Base-by-base conservation (phyloP, 1,140 invertebrate species). In the Pantala flavescens region DNA sequence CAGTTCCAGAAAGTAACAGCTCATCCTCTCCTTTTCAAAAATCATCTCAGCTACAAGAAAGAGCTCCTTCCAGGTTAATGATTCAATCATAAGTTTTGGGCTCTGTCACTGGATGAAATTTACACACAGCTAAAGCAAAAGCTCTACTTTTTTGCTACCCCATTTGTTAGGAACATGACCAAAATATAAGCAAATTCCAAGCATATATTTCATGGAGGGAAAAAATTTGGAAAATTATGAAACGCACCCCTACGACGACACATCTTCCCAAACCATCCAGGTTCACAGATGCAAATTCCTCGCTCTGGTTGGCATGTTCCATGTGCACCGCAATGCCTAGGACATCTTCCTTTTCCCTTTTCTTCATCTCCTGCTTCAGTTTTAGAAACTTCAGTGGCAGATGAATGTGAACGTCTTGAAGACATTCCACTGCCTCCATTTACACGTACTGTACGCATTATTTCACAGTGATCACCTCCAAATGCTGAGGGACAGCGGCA, bases 381-480 rank as follows among this genome's bases (percentile, higher is more conserved):
- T 3, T 63, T 63, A 19, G 49, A 21, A 16, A 14, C 49, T 21
- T 63, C 49, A 63, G 49, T 12, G 14, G 49, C 14, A 7, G 49
- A 63, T 19, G 49, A 63, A 16, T 3, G 49, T 3, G n/a, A 19
- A 16, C 49, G 49, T 63, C 49, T 3, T 63, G 49, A 19, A 16
- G 49, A 12, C 5, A 63, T 16, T 5, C 49, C 49, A 63, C 49
- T 63, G 16, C 16, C 16, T 12, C 49, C 49, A 63, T 63, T 63
- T 21, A 63, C 49, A 21, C 49, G 49, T 16, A 14, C 5, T 16
- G 14, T 63, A 63, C 49, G 49, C 23, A 72, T 42, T 14, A 94
- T 90, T 84, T 95, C 93, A 81, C 93, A 95, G 83, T 95, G 93
- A 83, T 95, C 87, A 19, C 93, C 93, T 74, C 87, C 86, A 76